Percentiles rank a stretch among this genome's conserved stretches.
Evolutionary conservation across 2,888 invertebrate genomes (phyloP).

Genomic region (Nycteola revayana): DNA sequence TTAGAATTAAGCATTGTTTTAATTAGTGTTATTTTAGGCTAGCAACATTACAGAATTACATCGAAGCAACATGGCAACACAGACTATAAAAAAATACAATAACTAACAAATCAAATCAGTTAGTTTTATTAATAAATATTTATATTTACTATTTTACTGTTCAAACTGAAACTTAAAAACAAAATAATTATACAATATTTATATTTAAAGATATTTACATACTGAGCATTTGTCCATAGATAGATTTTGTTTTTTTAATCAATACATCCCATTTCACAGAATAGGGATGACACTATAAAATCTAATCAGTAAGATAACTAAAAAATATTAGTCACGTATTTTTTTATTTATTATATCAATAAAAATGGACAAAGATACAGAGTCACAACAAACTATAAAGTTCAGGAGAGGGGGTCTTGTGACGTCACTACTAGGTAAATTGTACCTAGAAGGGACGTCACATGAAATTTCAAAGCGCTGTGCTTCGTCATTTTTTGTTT

Average conservation of each 20-base stretch:
- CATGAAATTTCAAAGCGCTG: no score
- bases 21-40: conserved; percentile 56
- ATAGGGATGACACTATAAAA: no score
- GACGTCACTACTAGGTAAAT: no score
- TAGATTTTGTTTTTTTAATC: conserved; percentile 2
- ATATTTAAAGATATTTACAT: conserved; percentile 27
- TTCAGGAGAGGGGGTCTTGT: no score
- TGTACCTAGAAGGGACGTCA: no score
- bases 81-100: conserved; percentile 25
- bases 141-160: conserved; percentile 14
- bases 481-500: no score
- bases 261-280: conserved; percentile 3
- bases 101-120: conserved; percentile 14
- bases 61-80: conserved; percentile 57
- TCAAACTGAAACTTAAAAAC: conserved; percentile 20
- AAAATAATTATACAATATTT: conserved; percentile 6
- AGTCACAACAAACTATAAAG: no score
- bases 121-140: conserved; percentile 15
- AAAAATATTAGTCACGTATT: no score
- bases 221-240: conserved; percentile 16
- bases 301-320: no score
- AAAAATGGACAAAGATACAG: no score
- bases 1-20: conserved; percentile 66
- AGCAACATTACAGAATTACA: conserved; percentile 67
- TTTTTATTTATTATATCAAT: no score